Conservation (phyloP, 2,888 invertebrate species). For the Drosophila melanosoma region DNA sequence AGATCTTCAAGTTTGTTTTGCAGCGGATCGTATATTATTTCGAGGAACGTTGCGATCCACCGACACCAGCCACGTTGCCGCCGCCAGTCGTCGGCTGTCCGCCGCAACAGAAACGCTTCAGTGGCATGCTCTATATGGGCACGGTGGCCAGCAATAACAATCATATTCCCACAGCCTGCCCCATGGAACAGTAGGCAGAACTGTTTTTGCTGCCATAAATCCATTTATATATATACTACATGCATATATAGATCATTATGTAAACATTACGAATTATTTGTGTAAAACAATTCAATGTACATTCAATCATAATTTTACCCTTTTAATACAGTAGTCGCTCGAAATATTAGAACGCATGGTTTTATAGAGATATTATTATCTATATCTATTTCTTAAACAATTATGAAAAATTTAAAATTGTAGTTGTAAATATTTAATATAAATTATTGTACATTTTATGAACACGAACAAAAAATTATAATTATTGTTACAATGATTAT, state of each 20-base stretch:
- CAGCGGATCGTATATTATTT: slow-evolving; percentile 81
- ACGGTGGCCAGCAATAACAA: slow-evolving; percentile 43
- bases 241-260: not conserved
- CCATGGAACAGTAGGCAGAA: slow-evolving; percentile 81
- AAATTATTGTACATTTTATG: not conserved
- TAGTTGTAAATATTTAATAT: not conserved
- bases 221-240: not conserved
- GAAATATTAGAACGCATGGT: not conserved
- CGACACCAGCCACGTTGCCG: slow-evolving; percentile 33
- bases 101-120: slow-evolving; percentile 77
- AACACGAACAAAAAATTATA: not conserved
- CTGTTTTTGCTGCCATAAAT: not conserved
- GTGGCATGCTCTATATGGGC: slow-evolving; percentile 62
- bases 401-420: not conserved
- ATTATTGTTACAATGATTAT: not conserved
- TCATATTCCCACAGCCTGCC: slow-evolving; percentile 66
- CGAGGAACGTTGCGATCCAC: slow-evolving; percentile 79
- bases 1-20: slow-evolving; percentile 82
- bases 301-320: slow-evolving; percentile 23
- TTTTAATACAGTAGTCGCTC: slow-evolving; percentile 9
- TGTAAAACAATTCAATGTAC: slow-evolving; percentile 27
- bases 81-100: slow-evolving; percentile 57
- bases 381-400: not conserved
- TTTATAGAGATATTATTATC: not conserved
- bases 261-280: slow-evolving; percentile 7